A percentile compares a stretch with the other conserved stretches of the same genome.
Evolutionary conservation across 1,140 invertebrate genomes (phyloP).

Genomic region (Tetramorium alpestre): DNA sequence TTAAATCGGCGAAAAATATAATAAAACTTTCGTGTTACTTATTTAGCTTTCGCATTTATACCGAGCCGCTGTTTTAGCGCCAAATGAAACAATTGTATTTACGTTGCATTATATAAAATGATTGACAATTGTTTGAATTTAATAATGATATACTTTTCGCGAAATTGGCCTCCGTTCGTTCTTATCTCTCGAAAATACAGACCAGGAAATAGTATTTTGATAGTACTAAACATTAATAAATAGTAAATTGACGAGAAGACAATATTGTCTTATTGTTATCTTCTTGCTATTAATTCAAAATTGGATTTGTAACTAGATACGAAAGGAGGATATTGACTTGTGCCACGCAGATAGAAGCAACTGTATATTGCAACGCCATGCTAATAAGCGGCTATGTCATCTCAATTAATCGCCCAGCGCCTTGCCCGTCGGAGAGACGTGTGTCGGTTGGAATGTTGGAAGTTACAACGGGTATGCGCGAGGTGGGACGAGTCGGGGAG

Average conservation of each 20-base stretch:
- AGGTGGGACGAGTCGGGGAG: not conserved
- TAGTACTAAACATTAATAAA: not conserved
- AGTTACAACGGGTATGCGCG: conserved; percentile 53
- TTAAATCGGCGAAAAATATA: not conserved
- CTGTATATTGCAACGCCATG: conserved; percentile 35
- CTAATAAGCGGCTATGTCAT: conserved; percentile 67
- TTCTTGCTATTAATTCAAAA: not conserved
- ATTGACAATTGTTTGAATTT: not conserved
- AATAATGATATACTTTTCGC: not conserved
- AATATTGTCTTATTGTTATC: not conserved
- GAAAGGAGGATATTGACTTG: conserved; percentile 2
- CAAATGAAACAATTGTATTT: not conserved
- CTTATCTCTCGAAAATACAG: not conserved
- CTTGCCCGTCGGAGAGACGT: conserved; percentile 17
- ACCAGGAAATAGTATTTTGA: not conserved
- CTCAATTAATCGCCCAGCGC: conserved; percentile 67
- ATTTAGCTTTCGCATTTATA: not conserved
- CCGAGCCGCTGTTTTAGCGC: too few species aligned
- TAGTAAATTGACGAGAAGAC: not conserved
- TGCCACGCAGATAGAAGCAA: not conserved
- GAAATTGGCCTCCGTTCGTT: not conserved
- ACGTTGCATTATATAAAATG: not conserved
- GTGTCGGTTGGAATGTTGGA: conserved; percentile 59
- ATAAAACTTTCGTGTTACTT: not conserved
- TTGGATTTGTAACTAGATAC: conserved; percentile 26